Conservation (phyloP, 2,113 vertebrate species). For the Cyprinodon tularosa region DNA sequence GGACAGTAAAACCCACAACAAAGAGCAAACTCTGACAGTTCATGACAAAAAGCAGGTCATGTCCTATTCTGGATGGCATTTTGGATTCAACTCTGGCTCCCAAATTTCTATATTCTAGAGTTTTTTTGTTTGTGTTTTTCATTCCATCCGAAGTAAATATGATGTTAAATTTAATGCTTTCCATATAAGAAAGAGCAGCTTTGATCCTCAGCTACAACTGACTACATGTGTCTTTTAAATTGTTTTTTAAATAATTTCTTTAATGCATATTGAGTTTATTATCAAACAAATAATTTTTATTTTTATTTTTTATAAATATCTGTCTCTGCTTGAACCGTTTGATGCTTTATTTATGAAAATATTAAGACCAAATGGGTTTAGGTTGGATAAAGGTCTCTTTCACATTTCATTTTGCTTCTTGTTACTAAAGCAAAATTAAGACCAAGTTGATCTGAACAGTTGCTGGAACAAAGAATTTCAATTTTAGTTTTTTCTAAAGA, state of each 20-base stretch:
- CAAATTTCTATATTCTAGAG: not conserved
- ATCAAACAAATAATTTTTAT: too few relatives aligned
- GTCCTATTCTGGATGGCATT: not conserved
- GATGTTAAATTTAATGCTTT: not conserved
- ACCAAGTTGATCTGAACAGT: too few relatives aligned
- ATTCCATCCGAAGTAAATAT: not conserved
- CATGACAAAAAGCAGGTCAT: too few relatives aligned
- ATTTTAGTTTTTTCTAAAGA: not conserved
- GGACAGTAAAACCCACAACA: not conserved
- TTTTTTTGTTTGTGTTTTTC: not conserved
- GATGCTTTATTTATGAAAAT: not conserved
- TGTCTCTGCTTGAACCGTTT: not conserved
- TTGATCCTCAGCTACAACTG: too few relatives aligned
- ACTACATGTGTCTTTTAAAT: too few relatives aligned
- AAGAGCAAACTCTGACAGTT: too few relatives aligned
- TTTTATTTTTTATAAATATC: not conserved
- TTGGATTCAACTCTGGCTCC: not conserved
- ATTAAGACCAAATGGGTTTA: not conserved
- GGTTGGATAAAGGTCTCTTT: not conserved
- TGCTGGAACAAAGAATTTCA: too few relatives aligned
- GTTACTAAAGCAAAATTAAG: too few relatives aligned
- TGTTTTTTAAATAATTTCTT: not conserved
- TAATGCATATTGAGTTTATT: too few relatives aligned
- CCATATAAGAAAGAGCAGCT: too few relatives aligned
- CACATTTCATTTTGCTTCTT: not conserved